Conservation (phyloP, 37 sponge, comb jelly and placozoan species). For the Aplysina aerophoba region DNA sequence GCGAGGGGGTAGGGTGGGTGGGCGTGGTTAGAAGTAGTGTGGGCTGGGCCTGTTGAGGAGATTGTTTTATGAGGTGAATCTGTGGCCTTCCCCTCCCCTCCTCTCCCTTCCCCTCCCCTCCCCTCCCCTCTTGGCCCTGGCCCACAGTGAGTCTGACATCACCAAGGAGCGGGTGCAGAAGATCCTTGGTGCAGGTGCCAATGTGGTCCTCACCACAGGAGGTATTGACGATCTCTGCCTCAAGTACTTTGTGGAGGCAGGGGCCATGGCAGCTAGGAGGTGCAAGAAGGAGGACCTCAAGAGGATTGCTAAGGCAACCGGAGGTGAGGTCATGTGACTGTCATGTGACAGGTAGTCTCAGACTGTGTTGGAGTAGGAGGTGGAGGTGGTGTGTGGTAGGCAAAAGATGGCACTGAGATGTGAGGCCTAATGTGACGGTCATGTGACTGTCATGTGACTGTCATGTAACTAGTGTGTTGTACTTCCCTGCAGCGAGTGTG, state of each 20-base stretch:
- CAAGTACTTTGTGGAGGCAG: constrained; percentile 97
- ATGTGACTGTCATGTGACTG: constrained; percentile 3
- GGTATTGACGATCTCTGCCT: constrained; percentile 99
- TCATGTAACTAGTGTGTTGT: constrained; percentile 3
- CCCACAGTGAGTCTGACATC: constrained; percentile 91
- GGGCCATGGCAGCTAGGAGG: constrained; percentile 94
- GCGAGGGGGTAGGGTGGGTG: neutral
- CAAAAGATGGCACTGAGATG: neutral
- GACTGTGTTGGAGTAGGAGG: no score
- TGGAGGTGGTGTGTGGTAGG: neutral
- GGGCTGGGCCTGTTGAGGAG: no score
- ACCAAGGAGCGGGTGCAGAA: constrained; percentile 93
- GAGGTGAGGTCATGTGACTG: constrained; percentile 63
- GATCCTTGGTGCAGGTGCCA: constrained; percentile 93
- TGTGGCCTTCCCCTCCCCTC: neutral
- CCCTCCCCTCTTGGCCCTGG: neutral
- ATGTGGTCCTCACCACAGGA: constrained; percentile 93
- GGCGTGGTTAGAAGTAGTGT: neutral
- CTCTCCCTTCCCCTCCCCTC: neutral
- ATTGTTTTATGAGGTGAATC: no score
- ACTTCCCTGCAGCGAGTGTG: constrained; percentile 55
- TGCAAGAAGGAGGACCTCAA: constrained; percentile 96
- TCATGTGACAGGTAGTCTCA: neutral
- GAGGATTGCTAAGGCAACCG: constrained; percentile 94
- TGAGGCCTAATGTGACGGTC: neutral